Conservation (phyloP, 2,888 invertebrate species). For the Linnaemya vulpina region DNA sequence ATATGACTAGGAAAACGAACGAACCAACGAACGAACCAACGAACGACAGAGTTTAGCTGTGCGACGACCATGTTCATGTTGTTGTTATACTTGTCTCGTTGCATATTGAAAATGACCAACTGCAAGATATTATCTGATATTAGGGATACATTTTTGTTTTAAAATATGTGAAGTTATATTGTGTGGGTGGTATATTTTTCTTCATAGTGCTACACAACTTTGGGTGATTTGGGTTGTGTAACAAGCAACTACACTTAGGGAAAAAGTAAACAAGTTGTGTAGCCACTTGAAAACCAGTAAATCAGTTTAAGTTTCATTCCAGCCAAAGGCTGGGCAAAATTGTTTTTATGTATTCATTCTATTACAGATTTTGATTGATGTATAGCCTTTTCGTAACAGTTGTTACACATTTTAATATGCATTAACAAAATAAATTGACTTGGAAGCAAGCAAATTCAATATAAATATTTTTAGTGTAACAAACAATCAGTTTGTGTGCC, state of each 20-base stretch:
- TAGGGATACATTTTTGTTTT: constrained; percentile 53
- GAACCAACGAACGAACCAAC: constrained; percentile 48
- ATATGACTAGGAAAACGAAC: constrained; percentile 57
- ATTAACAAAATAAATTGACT: no score
- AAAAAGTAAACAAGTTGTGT: not conserved
- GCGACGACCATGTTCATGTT: not conserved
- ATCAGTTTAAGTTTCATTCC: not conserved
- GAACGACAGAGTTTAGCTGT: constrained; percentile 14
- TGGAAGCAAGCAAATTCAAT: no score
- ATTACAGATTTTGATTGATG: no score
- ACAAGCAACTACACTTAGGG: constrained; percentile 13
- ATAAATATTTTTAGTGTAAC: not conserved
- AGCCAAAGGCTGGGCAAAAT: not conserved
- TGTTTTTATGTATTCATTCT: no score
- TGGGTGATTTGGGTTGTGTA: constrained; percentile 37
- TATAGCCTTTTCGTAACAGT: no score
- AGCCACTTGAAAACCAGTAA: not conserved
- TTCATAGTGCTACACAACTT: constrained; percentile 16
- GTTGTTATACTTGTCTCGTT: constrained; percentile 3
- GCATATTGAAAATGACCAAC: constrained; percentile 57
- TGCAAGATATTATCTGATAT: constrained; percentile 53
- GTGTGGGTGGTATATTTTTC: constrained; percentile 38
- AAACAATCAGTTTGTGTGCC: constrained; percentile 41
- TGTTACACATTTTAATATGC: no score
- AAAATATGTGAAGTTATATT: constrained; percentile 39